These are phyloP conservation scores for Pygoscelis antarcticus DNA, from an alignment of 2,113 vertebrate species.

Conservation along the genomic window DNA sequence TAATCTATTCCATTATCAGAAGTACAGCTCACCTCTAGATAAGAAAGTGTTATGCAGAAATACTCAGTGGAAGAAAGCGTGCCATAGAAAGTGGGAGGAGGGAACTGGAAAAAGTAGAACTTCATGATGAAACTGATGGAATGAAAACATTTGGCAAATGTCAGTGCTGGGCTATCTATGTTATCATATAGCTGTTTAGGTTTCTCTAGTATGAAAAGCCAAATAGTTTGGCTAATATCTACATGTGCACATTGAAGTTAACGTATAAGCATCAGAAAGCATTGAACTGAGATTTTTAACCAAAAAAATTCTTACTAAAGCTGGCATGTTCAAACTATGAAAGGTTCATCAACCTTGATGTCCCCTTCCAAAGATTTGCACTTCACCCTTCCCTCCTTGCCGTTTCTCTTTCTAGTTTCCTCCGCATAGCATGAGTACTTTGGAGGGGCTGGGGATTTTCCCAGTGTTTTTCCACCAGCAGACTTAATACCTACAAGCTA, in stretches of 20 bases:
- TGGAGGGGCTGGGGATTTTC: not conserved
- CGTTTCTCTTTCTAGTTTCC: not conserved
- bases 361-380: not conserved
- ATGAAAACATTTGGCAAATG: not conserved
- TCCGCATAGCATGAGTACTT: rapidly evolving
- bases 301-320: not conserved
- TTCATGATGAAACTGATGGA: not conserved
- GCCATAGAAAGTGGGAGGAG: not conserved
- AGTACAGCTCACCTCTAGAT: not conserved
- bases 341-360: not conserved
- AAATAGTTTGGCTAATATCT: not conserved
- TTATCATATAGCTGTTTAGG: not conserved
- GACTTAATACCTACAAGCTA: not conserved
- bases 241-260: not conserved
- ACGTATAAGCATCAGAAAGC: not conserved
- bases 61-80: not conserved
- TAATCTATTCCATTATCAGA: not conserved
- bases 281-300: not conserved
- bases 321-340: not conserved
- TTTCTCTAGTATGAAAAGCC: not conserved
- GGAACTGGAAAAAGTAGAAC: not conserved
- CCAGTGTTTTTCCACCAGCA: not conserved
- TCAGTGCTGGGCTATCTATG: not conserved
- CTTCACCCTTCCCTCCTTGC: not conserved
- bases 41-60: not conserved